Base-by-base conservation (phyloP, 1,140 invertebrate genomes). In the Hycleus cichorii region DNA sequence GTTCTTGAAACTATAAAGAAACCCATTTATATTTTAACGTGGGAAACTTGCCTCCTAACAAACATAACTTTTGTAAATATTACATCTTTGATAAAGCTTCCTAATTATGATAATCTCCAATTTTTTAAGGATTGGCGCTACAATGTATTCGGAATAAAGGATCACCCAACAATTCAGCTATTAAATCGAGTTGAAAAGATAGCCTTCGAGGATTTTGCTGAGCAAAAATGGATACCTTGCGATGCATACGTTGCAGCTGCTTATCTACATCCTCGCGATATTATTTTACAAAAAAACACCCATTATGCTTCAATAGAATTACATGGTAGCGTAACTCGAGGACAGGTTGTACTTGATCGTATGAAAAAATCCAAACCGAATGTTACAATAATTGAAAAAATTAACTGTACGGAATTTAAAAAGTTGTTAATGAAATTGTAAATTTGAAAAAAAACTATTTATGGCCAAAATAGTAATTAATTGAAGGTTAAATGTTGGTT, bases 21-120 rank as follows among this genome's bases (percentile, higher is more conserved):
- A 58, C 83, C 80, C n/a, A 74, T 86, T 2, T 77, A 73, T 59
- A 71, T 88, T 32, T 66, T 86, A 4, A 82, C 85, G 4, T 87
- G 83, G 84, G 85, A 87, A 70, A 73, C 80, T 2, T 82, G 81
- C 58, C 63, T 78, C 5, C 66, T 72, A 49, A 72, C 74, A 11
- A 60, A 66, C 58, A 75, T 83, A 44, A 63, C 75, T 49, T 73
- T 77, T 62, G 81, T 83, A 71, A 32, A 32, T 32, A 71, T 73
- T 74, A 63, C 25, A 54, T 56, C 57, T 38, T 42, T 44, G 8
- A 43, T 18, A 40, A 24, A 7, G 43, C 11, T 51, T 12, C 46
- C 18, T 12, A 57, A 40, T 51, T 43, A 3, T 57, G 24, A 11
- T 32, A 32, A 32, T 32, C 32, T 57, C 12, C 2, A 56, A 43